A percentile compares a stretch with the other conserved stretches of the same genome.
phyloP scores from a whole-genome alignment of 2,797 vertebrate genomes.

The Scarus forsteni region DNA sequence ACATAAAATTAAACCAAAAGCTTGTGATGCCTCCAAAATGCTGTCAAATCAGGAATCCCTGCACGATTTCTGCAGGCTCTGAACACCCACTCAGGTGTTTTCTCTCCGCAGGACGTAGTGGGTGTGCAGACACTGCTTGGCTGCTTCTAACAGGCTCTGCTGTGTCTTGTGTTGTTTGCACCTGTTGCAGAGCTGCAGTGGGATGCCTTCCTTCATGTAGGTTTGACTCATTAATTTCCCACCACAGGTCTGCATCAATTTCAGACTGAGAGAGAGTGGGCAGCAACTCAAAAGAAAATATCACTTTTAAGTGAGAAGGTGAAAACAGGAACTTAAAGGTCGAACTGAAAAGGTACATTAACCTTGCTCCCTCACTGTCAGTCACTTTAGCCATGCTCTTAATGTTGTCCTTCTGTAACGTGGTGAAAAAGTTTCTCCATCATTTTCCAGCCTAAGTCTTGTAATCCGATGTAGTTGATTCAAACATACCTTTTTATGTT shows the following conservation, averaged over 20 bases:
- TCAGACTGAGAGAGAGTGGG: conserved; percentile 2
- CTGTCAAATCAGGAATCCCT: conserved; percentile 29
- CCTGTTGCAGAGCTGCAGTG: conserved; percentile 16
- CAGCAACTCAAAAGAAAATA: not conserved
- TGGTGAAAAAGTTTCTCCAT: not conserved
- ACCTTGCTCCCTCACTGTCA: not conserved
- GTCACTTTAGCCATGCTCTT: not conserved
- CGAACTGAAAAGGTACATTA: not conserved
- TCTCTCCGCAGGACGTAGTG: conserved; percentile 25
- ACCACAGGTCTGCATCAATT: not conserved
- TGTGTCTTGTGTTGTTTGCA: not conserved
- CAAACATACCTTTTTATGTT: not conserved
- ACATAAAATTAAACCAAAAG: not conserved
- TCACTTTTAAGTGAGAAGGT: not conserved
- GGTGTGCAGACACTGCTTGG: not conserved
- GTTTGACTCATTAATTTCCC: conserved; percentile 7
- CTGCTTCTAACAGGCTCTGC: not conserved
- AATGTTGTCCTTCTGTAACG: not conserved
- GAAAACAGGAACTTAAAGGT: not conserved
- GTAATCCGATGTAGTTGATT: not conserved
- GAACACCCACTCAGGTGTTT: conserved; percentile 28
- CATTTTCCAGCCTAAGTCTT: not conserved
- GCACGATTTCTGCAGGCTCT: conserved; percentile 13
- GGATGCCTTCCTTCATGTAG: not conserved
- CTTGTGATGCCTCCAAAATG: conserved; percentile 14